A percentile compares a stretch with the other conserved stretches of the same genome.
Conservation (phyloP, 2,113 vertebrate species). For the Planiliza haematocheilus region DNA sequence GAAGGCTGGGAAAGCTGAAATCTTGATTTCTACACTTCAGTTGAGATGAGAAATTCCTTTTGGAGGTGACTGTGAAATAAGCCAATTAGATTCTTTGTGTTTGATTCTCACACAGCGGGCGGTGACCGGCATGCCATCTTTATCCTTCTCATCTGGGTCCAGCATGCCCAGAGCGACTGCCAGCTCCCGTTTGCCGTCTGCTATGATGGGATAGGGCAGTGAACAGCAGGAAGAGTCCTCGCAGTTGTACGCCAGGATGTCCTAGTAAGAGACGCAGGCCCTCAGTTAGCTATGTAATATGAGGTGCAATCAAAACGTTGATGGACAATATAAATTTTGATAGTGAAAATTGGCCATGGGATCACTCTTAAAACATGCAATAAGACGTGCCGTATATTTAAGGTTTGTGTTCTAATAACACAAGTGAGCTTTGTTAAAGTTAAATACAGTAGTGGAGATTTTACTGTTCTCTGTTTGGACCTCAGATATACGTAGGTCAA, state of each 20-base stretch:
- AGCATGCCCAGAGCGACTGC: slow-evolving; percentile 92
- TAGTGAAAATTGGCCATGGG: no score
- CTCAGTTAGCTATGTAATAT: neutral
- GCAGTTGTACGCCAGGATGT: slow-evolving; percentile 91
- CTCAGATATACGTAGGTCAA: no score
- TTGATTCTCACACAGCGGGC: slow-evolving; percentile 89
- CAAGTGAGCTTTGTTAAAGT: no score
- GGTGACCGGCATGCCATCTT: slow-evolving; percentile 88
- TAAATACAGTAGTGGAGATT: no score
- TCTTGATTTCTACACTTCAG: neutral
- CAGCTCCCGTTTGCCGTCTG: slow-evolving; percentile 89
- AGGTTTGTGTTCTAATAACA: no score
- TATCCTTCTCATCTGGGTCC: slow-evolving; percentile 90
- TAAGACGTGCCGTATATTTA: no score
- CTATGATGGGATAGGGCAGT: slow-evolving; percentile 95
- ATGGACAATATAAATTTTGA: no score
- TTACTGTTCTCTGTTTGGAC: no score
- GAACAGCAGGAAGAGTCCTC: slow-evolving; percentile 72
- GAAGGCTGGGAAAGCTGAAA: neutral
- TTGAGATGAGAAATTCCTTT: neutral
- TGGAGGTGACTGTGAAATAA: no score
- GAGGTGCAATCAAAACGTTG: neutral
- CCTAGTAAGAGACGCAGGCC: slow-evolving; percentile 75
- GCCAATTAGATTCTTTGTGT: neutral
- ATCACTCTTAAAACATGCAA: no score